Conservation (phyloP, 2,113 vertebrate genomes). For the Erinaceus europaeus region DNA sequence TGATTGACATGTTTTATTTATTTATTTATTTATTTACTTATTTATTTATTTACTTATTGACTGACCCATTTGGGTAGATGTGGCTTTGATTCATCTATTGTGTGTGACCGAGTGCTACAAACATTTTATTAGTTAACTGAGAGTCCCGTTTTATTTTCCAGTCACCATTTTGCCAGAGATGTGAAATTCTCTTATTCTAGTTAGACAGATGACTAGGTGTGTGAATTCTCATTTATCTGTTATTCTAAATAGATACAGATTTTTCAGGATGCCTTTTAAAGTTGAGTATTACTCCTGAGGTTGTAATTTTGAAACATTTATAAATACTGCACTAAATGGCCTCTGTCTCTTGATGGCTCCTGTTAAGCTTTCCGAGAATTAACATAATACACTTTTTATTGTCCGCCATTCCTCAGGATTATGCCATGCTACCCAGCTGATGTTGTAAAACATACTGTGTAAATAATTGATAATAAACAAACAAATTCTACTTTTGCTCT, state of each 20-base stretch:
- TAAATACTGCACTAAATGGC: conserved; percentile 45
- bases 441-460: conserved; percentile 77
- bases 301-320: conserved; percentile 66
- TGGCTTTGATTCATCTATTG: conserved; percentile 65
- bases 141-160: conserved; percentile 60
- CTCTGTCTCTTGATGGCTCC: conserved; percentile 29
- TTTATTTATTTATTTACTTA: background rate
- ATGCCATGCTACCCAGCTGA: conserved; percentile 74
- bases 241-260: background rate
- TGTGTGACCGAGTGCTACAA: conserved; percentile 50
- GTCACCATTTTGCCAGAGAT: conserved; percentile 49
- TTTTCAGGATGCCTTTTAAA: conserved; percentile 14
- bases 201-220: background rate
- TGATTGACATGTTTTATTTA: conserved; percentile 50
- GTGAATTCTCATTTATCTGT: background rate
- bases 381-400: conserved; percentile 75
- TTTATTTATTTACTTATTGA: conserved; percentile 74
- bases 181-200: conserved; percentile 52
- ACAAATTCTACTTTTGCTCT: conserved; percentile 77
- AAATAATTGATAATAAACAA: conserved; percentile 86
- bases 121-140: conserved; percentile 62
- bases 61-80: conserved; percentile 61
- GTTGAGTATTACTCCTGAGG: conserved; percentile 32
- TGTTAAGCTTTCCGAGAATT: conserved; percentile 64
- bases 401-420: conserved; percentile 66